A percentile compares a stretch with the other conserved stretches of the same genome.
Conservation (phyloP, 2,113 vertebrate species). For the Monopterus albus region DNA sequence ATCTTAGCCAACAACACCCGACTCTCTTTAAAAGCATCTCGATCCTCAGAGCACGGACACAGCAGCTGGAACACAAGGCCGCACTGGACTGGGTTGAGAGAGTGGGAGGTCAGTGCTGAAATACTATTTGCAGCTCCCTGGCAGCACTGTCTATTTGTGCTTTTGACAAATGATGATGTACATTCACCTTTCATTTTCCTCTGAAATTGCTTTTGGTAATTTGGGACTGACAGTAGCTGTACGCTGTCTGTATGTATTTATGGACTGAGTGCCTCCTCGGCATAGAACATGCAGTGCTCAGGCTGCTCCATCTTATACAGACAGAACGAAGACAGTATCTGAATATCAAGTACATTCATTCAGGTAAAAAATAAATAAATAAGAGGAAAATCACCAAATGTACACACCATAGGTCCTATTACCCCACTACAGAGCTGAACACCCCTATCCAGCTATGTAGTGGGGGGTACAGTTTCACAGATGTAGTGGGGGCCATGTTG, state of each 20-base stretch:
- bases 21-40: background rate
- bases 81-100: background rate
- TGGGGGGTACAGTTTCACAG: no score
- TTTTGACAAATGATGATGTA: slow-evolving; percentile 38
- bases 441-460: no score
- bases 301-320: background rate
- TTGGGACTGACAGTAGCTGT: slow-evolving; percentile 13
- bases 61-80: slow-evolving; percentile 2
- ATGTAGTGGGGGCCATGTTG: no score
- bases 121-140: slow-evolving; percentile 7
- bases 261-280: background rate
- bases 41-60: background rate
- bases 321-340: background rate
- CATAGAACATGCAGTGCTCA: background rate
- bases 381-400: no score
- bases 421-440: no score
- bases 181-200: slow-evolving; percentile 40
- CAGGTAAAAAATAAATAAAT: background rate
- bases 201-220: slow-evolving; percentile 52
- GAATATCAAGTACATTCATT: background rate
- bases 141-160: slow-evolving; percentile 27
- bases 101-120: slow-evolving; percentile 16
- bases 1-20: background rate
- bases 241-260: background rate
- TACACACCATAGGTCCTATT: no score